phyloP scores from a whole-genome alignment of 1,140 invertebrate species.

The Aporrectodea caliginosa region DNA sequence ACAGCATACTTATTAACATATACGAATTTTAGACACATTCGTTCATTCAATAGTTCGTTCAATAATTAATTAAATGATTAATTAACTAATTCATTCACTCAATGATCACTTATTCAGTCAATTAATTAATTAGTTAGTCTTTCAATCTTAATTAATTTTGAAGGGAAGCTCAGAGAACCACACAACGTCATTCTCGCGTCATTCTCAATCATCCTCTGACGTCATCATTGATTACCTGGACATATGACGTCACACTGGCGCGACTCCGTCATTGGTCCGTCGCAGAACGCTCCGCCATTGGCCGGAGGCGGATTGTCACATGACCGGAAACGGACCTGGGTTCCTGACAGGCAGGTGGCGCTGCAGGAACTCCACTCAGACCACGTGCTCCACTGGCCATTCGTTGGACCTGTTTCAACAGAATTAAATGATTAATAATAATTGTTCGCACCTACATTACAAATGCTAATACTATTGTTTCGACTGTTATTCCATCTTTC shows the following conservation, averaged over 20 bases:
- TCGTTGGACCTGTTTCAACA: neutral
- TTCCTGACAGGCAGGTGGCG: neutral
- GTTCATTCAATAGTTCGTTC: too few relatives aligned
- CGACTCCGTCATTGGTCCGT: neutral
- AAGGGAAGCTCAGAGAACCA: neutral
- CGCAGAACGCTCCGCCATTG: constrained; percentile 16
- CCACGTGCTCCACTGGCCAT: constrained; percentile 22
- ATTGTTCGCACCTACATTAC: too few relatives aligned
- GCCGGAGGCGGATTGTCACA: constrained; percentile 19
- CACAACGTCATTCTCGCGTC: neutral
- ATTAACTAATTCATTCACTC: too few relatives aligned
- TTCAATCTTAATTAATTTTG: neutral
- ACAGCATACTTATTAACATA: too few relatives aligned
- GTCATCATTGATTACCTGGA: neutral
- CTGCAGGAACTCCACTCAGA: neutral
- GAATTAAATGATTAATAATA: neutral
- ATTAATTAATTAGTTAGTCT: neutral
- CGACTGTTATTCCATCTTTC: too few relatives aligned
- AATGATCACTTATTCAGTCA: too few relatives aligned
- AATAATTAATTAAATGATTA: too few relatives aligned
- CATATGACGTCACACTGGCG: neutral
- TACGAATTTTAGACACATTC: too few relatives aligned
- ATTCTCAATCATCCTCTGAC: neutral
- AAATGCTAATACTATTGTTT: too few relatives aligned
- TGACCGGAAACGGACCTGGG: neutral